Percentiles rank a stretch among this genome's conserved stretches.
Conservation (phyloP, 2,888 invertebrate species). For the Synanthedon vespiformis region DNA sequence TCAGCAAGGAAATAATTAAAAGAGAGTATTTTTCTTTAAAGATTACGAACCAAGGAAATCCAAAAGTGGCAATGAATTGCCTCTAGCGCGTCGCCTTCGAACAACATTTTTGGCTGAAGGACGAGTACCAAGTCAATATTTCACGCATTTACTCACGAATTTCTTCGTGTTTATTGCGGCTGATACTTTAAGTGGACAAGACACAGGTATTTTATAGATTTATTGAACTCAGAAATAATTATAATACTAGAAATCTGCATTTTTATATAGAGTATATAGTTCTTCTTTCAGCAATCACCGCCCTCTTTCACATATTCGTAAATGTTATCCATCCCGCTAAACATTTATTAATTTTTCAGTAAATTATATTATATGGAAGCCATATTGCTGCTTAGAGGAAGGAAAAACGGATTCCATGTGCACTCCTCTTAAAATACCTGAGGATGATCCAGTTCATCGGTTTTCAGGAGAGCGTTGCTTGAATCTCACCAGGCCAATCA, state of each 20-base stretch:
- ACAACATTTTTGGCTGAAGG: slow-evolving; percentile 20
- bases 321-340: too few species aligned
- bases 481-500: slow-evolving; percentile 3
- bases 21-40: slow-evolving; percentile 4
- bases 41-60: slow-evolving; percentile 17
- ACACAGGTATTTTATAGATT: slow-evolving; percentile 17
- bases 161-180: slow-evolving; percentile 2
- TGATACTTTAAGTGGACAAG: slow-evolving; percentile 16
- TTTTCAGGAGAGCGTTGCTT: slow-evolving; percentile 4
- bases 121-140: slow-evolving; percentile 11
- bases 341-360: slow-evolving; percentile 1
- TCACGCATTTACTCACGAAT: slow-evolving; percentile 11
- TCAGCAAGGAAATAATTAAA: too few species aligned
- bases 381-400: slow-evolving; percentile 3
- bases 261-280: too few species aligned
- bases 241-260: too few species aligned
- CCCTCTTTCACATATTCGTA: too few species aligned
- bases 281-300: too few species aligned
- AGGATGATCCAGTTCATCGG: slow-evolving; percentile 3
- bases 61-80: slow-evolving; percentile 13
- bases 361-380: slow-evolving; percentile 2
- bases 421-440: slow-evolving; percentile 1
- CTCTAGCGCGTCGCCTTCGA: slow-evolving; percentile 15
- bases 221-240: too few species aligned
- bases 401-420: slow-evolving; percentile 4